A percentile compares a stretch with the other conserved stretches of the same genome.
These are phyloP conservation scores for Indri indri DNA, from an alignment of 2,113 vertebrate species.

Conservation along the genomic window DNA sequence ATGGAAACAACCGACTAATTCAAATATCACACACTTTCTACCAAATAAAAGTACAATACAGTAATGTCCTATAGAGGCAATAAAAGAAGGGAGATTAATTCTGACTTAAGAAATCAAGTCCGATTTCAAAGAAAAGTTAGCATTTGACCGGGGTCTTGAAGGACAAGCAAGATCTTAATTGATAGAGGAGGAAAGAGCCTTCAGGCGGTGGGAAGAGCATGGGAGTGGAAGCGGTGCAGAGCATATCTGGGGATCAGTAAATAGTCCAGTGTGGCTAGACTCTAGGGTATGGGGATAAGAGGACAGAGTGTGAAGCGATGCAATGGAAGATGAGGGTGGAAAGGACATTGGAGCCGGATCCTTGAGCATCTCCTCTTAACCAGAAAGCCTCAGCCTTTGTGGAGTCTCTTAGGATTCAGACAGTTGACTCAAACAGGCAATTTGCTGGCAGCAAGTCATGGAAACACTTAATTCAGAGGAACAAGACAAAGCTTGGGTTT, in stretches of 20 bases:
- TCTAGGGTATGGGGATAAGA: neutral
- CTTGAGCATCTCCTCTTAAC: neutral
- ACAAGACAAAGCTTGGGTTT: neutral
- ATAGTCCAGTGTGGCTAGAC: neutral
- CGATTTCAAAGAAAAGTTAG: conserved; percentile 1
- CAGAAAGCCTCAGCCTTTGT: neutral
- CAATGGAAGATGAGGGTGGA: neutral
- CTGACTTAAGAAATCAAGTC: neutral
- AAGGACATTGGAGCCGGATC: neutral
- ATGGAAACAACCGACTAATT: neutral
- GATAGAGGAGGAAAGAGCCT: neutral
- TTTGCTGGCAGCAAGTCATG: conserved; percentile 1
- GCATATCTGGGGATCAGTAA: neutral
- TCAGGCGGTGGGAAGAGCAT: neutral
- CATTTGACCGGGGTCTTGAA: neutral
- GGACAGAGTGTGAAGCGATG: neutral
- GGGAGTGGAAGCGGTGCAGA: neutral
- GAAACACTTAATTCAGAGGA: conserved; percentile 37
- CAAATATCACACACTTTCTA: neutral
- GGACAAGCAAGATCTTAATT: neutral
- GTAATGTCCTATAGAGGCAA: neutral
- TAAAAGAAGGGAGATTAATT: neutral
- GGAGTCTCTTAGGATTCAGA: neutral
- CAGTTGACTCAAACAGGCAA: neutral
- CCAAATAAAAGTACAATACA: neutral